phyloP scores from a whole-genome alignment of 2,888 invertebrate genomes.

The Drosophila ezoana region DNA sequence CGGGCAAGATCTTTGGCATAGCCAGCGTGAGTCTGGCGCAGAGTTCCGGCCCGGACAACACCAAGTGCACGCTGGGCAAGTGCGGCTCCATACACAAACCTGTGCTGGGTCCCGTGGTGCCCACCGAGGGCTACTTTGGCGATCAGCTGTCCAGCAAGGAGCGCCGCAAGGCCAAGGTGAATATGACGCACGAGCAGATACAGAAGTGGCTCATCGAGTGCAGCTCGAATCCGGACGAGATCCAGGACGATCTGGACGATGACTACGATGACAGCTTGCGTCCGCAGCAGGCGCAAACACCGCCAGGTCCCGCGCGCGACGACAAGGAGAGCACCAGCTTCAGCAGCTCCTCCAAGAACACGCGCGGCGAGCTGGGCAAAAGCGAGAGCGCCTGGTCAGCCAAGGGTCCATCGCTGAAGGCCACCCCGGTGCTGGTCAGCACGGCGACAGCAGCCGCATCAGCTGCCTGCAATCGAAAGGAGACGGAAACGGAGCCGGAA shows the following conservation, averaged over 20 bases:
- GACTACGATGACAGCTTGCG: conserved; percentile 83
- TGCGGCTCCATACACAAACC: conserved; percentile 85
- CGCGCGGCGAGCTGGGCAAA: conserved; percentile 82
- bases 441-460: conserved; percentile 52
- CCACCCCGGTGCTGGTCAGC: conserved; percentile 82
- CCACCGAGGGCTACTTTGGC: conserved; percentile 84
- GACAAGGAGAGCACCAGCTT: conserved; percentile 84
- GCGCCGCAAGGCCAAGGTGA: conserved; percentile 87
- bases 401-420: conserved; percentile 84
- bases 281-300: conserved; percentile 82
- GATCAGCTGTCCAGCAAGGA: conserved; percentile 85
- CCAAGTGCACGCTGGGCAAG: conserved; percentile 85
- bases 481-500: conserved; percentile 43
- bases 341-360: conserved; percentile 83
- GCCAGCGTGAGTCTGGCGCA: conserved; percentile 85
- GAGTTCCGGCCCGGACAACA: conserved; percentile 85
- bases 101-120: conserved; percentile 84
- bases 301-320: conserved; percentile 81
- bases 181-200: conserved; percentile 89
- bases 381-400: conserved; percentile 84
- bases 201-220: conserved; percentile 88
- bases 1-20: conserved; percentile 85
- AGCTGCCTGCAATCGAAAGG: conserved; percentile 37
- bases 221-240: conserved; percentile 86
- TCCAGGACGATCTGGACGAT: conserved; percentile 84